Evolutionary conservation across 2,113 vertebrate genomes (phyloP), one percentile per base, ranked within the genome.

Genomic region (Cyprinus carpio): DNA sequence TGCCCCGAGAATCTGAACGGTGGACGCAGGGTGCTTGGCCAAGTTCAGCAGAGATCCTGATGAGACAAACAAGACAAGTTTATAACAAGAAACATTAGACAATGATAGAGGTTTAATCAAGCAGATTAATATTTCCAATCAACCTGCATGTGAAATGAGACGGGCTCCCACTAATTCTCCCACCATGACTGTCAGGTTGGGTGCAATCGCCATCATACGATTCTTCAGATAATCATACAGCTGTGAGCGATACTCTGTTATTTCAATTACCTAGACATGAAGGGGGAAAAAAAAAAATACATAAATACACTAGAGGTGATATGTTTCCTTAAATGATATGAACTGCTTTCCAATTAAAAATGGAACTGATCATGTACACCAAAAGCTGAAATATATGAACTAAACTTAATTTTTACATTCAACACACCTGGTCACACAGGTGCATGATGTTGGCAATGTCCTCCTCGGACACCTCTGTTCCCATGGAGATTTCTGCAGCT

Each of bases 401-500:
- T 37, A 37, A 69, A 69, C 4, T 29, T 37, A 0, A 20, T 10
- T 37, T 71, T 64, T 40, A n/a, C 23, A 1, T 23, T 72, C 20
- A 72, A 77, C 88, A 31, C 40, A 97, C 98, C 96, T 99, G 98
- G 81, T 98, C 97, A 88, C 97, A 99, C 67, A 99, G 94, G 90
- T 99, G 97, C 64, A 94, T 91, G 87, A 99, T 99, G 88, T 99
- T 99, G 85, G 78, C 93, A 43, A 99, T 99, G 88, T 99, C 98
- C 93, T 99, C 96, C 84, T 99, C 98, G 0, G 98, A 99, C 84
- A 99, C 98, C 87, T 99, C 98, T 4, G 97, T 99, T 88, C 98
- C 98, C 98, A 99, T 99, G 54, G 98, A 99, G 92, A 99, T 99
- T 87, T 99, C 98, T 0, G 97, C 97, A 0, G 98, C 98, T 85